These are phyloP conservation scores for Xestoiulus laeticollis DNA, from an alignment of 2,888 invertebrate genomes.

Conservation along the genomic window DNA sequence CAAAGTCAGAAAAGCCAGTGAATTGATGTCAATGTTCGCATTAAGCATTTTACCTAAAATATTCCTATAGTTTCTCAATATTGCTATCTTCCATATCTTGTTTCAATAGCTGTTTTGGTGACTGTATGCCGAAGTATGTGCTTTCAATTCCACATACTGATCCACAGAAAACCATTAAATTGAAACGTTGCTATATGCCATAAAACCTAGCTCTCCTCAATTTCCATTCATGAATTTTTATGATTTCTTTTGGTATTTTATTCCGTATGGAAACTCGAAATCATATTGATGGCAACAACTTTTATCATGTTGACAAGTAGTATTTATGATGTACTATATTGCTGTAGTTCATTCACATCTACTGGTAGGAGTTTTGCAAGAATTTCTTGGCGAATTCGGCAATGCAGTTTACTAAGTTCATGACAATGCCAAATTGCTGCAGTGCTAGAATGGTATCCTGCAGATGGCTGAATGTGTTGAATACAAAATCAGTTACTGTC, in stretches of 20 bases:
- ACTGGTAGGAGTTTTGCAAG: not conserved
- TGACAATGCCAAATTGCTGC: not conserved
- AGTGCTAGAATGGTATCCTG: not conserved
- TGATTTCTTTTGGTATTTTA: not conserved
- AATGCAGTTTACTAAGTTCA: not conserved
- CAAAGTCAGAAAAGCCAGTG: no score
- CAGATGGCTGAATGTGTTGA: not conserved
- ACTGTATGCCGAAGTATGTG: not conserved
- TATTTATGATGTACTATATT: not conserved
- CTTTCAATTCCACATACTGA: not conserved
- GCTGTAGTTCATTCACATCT: not conserved
- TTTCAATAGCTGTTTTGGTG: not conserved
- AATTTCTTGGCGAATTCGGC: not conserved
- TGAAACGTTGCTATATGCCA: not conserved
- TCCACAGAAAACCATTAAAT: not conserved
- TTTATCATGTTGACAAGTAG: not conserved
- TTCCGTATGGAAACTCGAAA: not conserved
- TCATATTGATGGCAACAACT: not conserved
- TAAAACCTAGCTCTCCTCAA: not conserved
- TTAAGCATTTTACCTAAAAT: no score
- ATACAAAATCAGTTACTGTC: not conserved
- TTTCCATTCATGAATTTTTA: slow-evolving; percentile 4
- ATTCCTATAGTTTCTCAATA: not conserved
- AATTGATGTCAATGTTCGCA: no score
- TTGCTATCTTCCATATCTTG: not conserved